Evolutionary conservation across 2,113 vertebrate species (phyloP).

Genomic region (Desmodus rotundus): DNA sequence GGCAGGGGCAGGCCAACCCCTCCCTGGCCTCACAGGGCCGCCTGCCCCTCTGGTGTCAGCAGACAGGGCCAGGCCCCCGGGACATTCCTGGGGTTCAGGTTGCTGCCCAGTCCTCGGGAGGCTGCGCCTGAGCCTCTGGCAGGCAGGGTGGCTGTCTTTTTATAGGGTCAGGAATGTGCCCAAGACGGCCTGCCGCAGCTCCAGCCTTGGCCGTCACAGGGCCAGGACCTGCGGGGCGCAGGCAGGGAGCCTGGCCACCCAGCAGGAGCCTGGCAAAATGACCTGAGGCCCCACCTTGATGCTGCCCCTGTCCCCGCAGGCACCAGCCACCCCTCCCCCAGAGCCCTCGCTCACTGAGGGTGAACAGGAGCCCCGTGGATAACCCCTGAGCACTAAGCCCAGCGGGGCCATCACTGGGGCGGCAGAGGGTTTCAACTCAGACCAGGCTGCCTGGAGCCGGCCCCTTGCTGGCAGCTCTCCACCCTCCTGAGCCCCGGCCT

Average conservation of each 20-base stretch:
- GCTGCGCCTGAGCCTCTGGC: constrained; percentile 6
- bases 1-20: accelerated
- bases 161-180: constrained; percentile 45
- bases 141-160: not conserved
- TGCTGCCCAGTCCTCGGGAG: not conserved
- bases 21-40: accelerated
- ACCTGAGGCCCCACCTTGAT: accelerated
- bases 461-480: no score
- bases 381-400: not conserved
- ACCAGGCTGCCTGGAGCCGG: no score
- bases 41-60: not conserved
- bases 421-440: not conserved
- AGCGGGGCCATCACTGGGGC: accelerated
- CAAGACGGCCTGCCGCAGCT: not conserved
- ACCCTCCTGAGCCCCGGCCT: not conserved
- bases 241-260: not conserved
- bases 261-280: no score
- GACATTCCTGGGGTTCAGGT: constrained; percentile 32
- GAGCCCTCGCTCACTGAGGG: no score
- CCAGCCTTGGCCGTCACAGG: not conserved
- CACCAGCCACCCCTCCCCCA: not conserved
- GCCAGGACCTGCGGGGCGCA: accelerated
- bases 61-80: not conserved
- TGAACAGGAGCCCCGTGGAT: accelerated
- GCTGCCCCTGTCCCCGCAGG: not conserved